A percentile compares a stretch with the other conserved stretches of the same genome.
Evolutionary conservation across 2,888 invertebrate genomes (phyloP).

Genomic region (Aleiodes leptofemur): DNA sequence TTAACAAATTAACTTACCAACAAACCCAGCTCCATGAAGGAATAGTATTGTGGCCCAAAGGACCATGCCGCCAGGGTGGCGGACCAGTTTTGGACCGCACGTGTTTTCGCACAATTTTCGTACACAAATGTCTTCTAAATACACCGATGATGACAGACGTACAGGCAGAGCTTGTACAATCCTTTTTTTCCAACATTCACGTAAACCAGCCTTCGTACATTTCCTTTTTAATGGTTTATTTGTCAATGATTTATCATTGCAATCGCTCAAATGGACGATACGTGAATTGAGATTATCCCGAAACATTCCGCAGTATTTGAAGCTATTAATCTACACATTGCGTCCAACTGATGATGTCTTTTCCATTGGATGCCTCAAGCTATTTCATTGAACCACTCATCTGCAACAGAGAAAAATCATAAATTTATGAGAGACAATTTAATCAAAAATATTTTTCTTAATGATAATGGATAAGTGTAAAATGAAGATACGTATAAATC

Average conservation of each 20-base stretch:
- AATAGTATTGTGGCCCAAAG: conserved; percentile 79
- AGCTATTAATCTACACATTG: neutral
- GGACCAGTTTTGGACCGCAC: conserved; percentile 74
- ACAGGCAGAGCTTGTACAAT: conserved; percentile 6
- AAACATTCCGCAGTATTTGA: conserved; percentile 10
- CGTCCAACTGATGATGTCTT: neutral
- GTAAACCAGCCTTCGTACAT: conserved; percentile 32
- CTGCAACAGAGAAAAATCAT: conserved; percentile 26
- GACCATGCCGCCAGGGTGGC: conserved; percentile 79
- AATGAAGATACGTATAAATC: too few relatives aligned
- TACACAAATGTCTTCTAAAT: conserved; percentile 53
- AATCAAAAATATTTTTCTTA: too few relatives aligned
- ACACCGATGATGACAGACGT: conserved; percentile 14
- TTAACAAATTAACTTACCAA: conserved; percentile 73
- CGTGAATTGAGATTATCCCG: neutral
- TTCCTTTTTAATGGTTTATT: conserved; percentile 26
- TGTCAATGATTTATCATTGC: neutral
- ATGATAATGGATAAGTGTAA: too few relatives aligned
- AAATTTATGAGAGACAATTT: too few relatives aligned
- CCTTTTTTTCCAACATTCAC: conserved; percentile 37
- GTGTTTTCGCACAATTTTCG: conserved; percentile 66
- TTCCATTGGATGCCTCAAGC: conserved; percentile 12
- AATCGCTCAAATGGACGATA: neutral
- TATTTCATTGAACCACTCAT: neutral
- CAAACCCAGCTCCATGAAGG: conserved; percentile 79